A percentile compares a stretch with the other conserved stretches of the same genome.
These are phyloP conservation scores for Holothuria glaberrima DNA, from an alignment of 35 echinoderm and acorn worm species.

Conservation along the genomic window DNA sequence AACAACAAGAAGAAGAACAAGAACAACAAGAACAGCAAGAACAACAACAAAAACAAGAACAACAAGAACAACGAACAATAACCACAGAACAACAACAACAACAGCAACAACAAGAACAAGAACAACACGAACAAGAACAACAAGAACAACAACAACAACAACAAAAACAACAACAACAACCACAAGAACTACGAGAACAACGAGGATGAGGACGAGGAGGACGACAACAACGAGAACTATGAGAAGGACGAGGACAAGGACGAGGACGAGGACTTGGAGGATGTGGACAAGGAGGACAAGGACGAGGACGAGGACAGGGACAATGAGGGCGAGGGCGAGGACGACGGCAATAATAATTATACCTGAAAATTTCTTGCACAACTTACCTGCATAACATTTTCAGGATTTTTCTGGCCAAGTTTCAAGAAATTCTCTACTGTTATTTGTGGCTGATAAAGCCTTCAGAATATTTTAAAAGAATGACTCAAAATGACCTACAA, in stretches of 20 bases:
- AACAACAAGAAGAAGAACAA: background rate
- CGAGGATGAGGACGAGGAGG: background rate
- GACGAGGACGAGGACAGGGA: background rate
- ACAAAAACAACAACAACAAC: background rate
- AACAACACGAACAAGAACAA: too few relatives aligned
- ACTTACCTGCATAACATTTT: too few relatives aligned
- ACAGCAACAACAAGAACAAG: background rate
- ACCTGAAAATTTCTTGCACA: too few relatives aligned
- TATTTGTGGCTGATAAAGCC: too few relatives aligned
- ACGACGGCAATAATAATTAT: background rate
- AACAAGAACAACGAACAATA: background rate
- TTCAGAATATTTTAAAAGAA: too few relatives aligned
- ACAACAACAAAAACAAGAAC: conserved; percentile 1
- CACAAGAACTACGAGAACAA: background rate
- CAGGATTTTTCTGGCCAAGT: too few relatives aligned
- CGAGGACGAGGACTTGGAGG: background rate
- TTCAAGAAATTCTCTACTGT: too few relatives aligned
- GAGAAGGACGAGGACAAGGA: background rate
- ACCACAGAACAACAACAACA: background rate
- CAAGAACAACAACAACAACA: too few relatives aligned
- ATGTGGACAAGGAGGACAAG: background rate
- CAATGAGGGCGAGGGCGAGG: background rate
- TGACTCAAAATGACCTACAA: too few relatives aligned
- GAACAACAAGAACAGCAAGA: background rate
- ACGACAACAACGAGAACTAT: background rate